Base-by-base conservation (phyloP, 1,140 invertebrate species). In the Polypedilum vanderplanki region DNA sequence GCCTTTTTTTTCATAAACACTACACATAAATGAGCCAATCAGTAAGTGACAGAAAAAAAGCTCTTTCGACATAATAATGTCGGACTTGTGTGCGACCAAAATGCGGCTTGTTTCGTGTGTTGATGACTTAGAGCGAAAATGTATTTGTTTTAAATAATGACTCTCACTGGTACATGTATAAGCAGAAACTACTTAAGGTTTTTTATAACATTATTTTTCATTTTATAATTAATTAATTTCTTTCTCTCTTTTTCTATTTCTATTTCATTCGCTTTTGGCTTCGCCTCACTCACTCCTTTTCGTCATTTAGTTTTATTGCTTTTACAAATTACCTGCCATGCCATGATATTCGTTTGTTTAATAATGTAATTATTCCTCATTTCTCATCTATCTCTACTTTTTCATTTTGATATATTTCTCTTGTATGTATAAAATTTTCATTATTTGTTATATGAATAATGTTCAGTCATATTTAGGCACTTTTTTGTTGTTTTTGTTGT, bases 121-220 rank as follows among this genome's bases (percentile, higher is more conserved):
- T 22, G 64, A 67, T 20, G 64, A 67, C 64, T 12, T 67, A 7
- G 1, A 67, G 3, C n/a, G n/a, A 17, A 20, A 18, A 8, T 70
- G 65, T 22, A 22, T 70, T 20, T 70, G 65, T 70, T 18, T n/a
- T 57, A 57, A 57, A 15, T 12, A 15, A 57, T n/a, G 46, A 57
- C 46, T 57, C 12, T 12, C 9, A 12, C n/a, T 15, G 46, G 10
- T 33, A 57, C 8, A 15, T 8, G 15, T 70, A 22, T 70, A 70
- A 70, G 65, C 65, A 70, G 65, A 70, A 70, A 70, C 65, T 70
- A 70, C 65, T 70, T 70, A 70, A 70, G 65, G 65, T 70, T 70
- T 70, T 70, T 70, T 70, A 70, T 70, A 70, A 70, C 65, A 70
- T 70, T 70, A 70, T 70, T 70, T 70, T 70, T 70, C 65, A 70